A percentile compares a stretch with the other conserved stretches of the same genome.
Conservation (phyloP, 2,888 invertebrate genomes). For the Cosmia pyralina region DNA sequence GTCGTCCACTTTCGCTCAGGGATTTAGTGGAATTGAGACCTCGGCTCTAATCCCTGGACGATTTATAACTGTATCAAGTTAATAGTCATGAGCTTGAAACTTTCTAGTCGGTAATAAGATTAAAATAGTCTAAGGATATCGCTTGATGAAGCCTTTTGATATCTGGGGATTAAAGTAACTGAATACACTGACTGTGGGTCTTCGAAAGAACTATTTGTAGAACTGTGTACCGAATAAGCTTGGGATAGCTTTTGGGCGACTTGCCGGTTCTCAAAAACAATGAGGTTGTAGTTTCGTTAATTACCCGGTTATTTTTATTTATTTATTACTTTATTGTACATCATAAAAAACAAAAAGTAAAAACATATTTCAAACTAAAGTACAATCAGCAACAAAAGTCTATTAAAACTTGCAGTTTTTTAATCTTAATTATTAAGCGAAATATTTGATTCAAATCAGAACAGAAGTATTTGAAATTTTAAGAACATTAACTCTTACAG, state of each 20-base stretch:
- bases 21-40: conserved; percentile 57
- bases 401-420: no score
- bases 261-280: not conserved
- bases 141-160: conserved; percentile 10
- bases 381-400: no score
- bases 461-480: no score
- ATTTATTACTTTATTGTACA: not conserved
- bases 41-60: conserved; percentile 59
- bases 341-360: not conserved
- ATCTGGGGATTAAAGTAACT: conserved; percentile 22
- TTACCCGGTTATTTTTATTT: not conserved
- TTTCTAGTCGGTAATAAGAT: conserved; percentile 48
- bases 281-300: not conserved
- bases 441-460: no score
- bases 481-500: no score
- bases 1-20: conserved; percentile 55
- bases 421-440: no score
- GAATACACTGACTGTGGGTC: conserved; percentile 6
- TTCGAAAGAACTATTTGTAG: not conserved
- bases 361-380: not conserved
- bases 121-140: conserved; percentile 49
- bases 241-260: not conserved
- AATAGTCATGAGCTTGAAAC: conserved; percentile 39
- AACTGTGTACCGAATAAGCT: not conserved
- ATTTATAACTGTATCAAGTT: conserved; percentile 56